These are phyloP conservation scores for Barypeithes pellucidus DNA, from an alignment of 2,888 invertebrate species.

Conservation along the genomic window DNA sequence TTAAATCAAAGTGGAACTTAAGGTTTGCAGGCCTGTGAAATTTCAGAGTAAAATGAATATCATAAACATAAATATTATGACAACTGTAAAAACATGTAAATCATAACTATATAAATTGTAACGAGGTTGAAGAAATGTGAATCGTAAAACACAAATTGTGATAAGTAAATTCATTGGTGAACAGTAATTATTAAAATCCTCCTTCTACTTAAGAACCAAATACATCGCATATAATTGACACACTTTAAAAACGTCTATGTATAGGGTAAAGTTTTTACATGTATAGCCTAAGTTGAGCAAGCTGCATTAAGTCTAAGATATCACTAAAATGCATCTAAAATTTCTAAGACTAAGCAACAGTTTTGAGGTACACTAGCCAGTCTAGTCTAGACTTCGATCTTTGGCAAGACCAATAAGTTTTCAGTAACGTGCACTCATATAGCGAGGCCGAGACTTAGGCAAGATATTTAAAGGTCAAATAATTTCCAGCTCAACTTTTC, in stretches of 20 bases:
- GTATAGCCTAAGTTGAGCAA: slow-evolving; percentile 50
- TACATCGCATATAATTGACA: slow-evolving; percentile 30
- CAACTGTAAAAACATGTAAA: not conserved
- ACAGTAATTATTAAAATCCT: not conserved
- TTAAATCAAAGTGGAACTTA: too few relatives aligned
- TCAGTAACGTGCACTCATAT: too few relatives aligned
- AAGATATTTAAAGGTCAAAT: too few relatives aligned
- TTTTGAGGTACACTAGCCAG: slow-evolving; percentile 45
- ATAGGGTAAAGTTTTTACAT: slow-evolving; percentile 37
- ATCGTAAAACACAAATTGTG: slow-evolving; percentile 3
- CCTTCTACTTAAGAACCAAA: slow-evolving; percentile 1
- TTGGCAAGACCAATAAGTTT: slow-evolving; percentile 5
- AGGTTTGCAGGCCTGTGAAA: not conserved
- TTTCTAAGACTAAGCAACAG: slow-evolving; percentile 36
- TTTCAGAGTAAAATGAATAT: not conserved
- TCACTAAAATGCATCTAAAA: slow-evolving; percentile 42
- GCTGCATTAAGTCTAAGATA: slow-evolving; percentile 42
- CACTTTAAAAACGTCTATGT: slow-evolving; percentile 34
- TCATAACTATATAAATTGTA: not conserved
- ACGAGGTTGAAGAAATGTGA: not conserved
- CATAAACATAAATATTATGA: not conserved
- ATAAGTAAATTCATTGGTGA: not conserved
- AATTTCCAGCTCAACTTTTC: too few relatives aligned
- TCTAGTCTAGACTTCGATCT: slow-evolving; percentile 32
- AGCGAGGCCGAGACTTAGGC: too few relatives aligned